Conservation (phyloP, 2,797 vertebrate species). For the Pelobates cultripes region DNA sequence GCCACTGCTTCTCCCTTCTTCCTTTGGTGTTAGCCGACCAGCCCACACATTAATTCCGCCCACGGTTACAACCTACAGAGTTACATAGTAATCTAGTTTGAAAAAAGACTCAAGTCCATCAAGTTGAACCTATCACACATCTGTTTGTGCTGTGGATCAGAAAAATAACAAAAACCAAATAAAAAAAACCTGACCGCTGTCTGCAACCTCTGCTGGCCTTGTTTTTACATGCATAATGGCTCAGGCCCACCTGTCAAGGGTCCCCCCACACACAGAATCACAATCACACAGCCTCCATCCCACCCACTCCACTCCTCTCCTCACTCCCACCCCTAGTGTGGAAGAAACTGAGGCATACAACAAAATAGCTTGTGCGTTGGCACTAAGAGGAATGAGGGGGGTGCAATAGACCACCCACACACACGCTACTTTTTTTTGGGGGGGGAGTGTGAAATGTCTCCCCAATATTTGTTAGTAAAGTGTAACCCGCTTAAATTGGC, state of each 20-base stretch:
- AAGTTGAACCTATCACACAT: no score
- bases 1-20: conserved; percentile 40
- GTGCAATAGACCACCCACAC: neutral
- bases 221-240: neutral
- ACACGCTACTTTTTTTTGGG: neutral
- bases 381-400: neutral
- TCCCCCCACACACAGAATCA: conserved; percentile 2
- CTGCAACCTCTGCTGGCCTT: neutral
- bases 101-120: no score
- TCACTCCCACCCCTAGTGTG: neutral
- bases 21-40: conserved; percentile 20
- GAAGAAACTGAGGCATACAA: conserved; percentile 11
- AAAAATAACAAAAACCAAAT: no score
- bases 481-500: neutral
- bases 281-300: conserved; percentile 4
- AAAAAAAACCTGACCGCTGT: neutral
- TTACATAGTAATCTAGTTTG: conserved; percentile 3
- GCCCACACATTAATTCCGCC: conserved; percentile 39
- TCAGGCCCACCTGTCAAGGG: conserved; percentile 36
- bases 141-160: no score
- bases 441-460: no score
- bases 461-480: no score
- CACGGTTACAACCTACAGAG: conserved; percentile 28
- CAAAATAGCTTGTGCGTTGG: conserved; percentile 10
- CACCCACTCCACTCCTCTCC: conserved; percentile 17